Conservation (phyloP, 1,140 invertebrate species). For the Eurosta solidaginis region DNA sequence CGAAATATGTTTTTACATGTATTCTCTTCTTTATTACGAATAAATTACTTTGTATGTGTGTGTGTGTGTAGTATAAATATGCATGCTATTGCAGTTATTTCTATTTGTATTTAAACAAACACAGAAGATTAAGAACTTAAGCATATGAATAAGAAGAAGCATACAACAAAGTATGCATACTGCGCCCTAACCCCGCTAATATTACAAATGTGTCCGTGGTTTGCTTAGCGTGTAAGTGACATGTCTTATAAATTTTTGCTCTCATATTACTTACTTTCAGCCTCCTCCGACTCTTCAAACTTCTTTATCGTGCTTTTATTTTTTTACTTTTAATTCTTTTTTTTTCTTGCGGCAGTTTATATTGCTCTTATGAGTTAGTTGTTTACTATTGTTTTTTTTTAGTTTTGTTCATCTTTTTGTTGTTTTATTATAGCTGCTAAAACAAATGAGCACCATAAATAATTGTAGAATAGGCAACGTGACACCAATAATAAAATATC, state of each 20-base stretch:
- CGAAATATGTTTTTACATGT: too few relatives aligned
- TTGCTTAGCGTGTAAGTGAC: conserved; percentile 56
- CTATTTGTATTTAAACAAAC: conserved; percentile 8
- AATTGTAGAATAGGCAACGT: conserved; percentile 45
- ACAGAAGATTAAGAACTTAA: neutral
- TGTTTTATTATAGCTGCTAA: conserved; percentile 41
- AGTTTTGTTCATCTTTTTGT: neutral
- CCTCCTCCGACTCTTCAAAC: conserved; percentile 32
- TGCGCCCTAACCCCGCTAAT: neutral
- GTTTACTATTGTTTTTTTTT: neutral
- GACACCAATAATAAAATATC: neutral
- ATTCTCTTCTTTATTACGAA: too few relatives aligned
- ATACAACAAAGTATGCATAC: neutral
- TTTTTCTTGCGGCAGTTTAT: neutral
- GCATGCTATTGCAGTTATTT: neutral
- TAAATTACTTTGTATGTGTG: neutral
- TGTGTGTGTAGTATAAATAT: neutral
- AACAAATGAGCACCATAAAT: conserved; percentile 59
- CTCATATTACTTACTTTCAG: too few relatives aligned
- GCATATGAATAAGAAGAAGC: neutral
- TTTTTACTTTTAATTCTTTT: neutral
- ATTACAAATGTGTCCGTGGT: conserved; percentile 31
- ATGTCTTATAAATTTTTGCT: conserved; percentile 38
- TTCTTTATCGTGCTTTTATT: neutral
- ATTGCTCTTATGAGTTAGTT: neutral